Evolutionary conservation across 2,888 invertebrate genomes (phyloP).

Genomic region (Geophilus truncorum): DNA sequence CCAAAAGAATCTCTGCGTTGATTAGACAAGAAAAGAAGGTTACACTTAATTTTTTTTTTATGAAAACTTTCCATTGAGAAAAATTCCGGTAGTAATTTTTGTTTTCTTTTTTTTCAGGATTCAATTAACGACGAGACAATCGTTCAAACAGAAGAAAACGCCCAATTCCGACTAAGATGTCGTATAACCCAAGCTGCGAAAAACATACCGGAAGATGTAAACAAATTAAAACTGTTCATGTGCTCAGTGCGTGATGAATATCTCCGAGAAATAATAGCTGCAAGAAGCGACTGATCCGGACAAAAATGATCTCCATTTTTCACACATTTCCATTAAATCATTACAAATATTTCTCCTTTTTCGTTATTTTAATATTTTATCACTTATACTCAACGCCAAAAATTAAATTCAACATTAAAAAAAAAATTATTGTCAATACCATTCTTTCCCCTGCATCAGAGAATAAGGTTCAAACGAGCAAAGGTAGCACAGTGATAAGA

Average conservation of each 20-base stretch:
- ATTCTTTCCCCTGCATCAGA: not conserved
- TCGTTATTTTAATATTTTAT: no score
- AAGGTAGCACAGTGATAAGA: not conserved
- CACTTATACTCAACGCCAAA: not conserved
- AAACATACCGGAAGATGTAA: not conserved
- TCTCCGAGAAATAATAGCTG: not conserved
- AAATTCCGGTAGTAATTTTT: not conserved
- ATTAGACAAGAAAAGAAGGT: slow-evolving; percentile 4
- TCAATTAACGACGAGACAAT: not conserved
- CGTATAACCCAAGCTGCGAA: slow-evolving; percentile 6
- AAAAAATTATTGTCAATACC: not conserved
- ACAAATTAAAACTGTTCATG: not conserved
- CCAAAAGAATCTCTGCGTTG: not conserved
- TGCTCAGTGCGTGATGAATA: slow-evolving; percentile 1
- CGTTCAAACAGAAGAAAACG: not conserved
- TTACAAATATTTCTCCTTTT: not conserved
- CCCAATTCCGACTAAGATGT: not conserved
- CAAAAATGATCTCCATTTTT: not conserved
- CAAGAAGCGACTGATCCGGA: not conserved
- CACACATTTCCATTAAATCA: not conserved
- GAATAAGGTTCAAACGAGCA: slow-evolving; percentile 2
- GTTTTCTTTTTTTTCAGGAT: not conserved
- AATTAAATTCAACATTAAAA: not conserved
- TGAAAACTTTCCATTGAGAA: no score
- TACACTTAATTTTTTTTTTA: no score